phyloP scores from a whole-genome alignment of 2,113 vertebrate genomes.

The Podilymbus podiceps region DNA sequence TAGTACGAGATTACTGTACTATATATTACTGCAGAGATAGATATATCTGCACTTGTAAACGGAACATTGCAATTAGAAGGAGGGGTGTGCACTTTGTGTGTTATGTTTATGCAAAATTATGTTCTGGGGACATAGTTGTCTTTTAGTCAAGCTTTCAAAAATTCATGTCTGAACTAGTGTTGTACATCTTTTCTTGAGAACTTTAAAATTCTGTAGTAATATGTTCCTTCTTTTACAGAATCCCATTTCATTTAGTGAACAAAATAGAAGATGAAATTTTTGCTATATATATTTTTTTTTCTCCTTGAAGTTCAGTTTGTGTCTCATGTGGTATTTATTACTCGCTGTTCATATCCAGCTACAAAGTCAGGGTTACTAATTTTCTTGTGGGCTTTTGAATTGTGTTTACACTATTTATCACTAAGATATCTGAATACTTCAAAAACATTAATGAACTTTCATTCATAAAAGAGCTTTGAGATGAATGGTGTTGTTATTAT shows the following conservation, averaged over 20 bases:
- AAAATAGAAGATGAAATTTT: background rate
- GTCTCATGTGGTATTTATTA: background rate
- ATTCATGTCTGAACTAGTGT: background rate
- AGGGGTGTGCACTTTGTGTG: background rate
- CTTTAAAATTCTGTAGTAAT: background rate
- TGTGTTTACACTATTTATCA: background rate
- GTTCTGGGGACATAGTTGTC: background rate
- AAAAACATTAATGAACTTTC: background rate
- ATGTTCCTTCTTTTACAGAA: background rate
- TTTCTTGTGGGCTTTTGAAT: background rate
- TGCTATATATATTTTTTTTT: background rate
- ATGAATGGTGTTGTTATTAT: background rate
- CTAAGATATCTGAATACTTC: background rate
- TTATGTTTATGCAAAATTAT: background rate
- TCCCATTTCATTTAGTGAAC: background rate
- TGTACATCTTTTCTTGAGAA: background rate
- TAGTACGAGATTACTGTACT: background rate
- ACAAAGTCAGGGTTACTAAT: background rate
- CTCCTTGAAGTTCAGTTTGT: background rate
- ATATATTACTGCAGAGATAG: background rate
- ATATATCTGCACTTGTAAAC: background rate
- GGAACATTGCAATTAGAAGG: background rate
- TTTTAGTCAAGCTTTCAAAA: background rate
- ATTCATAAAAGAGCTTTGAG: background rate
- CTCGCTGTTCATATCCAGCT: accelerated